Percentiles rank a stretch among this genome's conserved stretches.
These are phyloP conservation scores for Nebria salina DNA, from an alignment of 2,888 invertebrate species.

Conservation along the genomic window DNA sequence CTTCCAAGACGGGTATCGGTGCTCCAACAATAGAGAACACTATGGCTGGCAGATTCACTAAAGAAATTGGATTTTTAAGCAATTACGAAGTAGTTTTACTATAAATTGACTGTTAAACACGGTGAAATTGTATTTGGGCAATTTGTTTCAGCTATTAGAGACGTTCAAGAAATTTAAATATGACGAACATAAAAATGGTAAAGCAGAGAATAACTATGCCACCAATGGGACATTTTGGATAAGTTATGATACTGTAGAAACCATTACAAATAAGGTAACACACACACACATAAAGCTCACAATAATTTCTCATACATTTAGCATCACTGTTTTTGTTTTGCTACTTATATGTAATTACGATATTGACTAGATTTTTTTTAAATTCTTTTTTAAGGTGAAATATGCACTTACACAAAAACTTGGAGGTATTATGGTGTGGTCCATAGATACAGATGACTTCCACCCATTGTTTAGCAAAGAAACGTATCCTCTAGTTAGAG, in stretches of 20 bases:
- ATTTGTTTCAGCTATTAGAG: slow-evolving; percentile 8
- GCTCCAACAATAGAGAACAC: slow-evolving; percentile 51
- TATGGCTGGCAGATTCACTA: slow-evolving; percentile 52
- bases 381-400: slow-evolving; percentile 52
- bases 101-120: not conserved
- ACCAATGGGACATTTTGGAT: slow-evolving; percentile 54
- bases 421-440: slow-evolving; percentile 67
- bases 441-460: slow-evolving; percentile 67
- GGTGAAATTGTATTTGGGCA: not conserved
- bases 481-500: slow-evolving; percentile 59
- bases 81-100: slow-evolving; percentile 37
- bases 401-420: slow-evolving; percentile 59
- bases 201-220: slow-evolving; percentile 51
- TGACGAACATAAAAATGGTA: not conserved
- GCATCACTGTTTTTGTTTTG: slow-evolving; percentile 11
- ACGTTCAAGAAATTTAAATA: slow-evolving; percentile 10
- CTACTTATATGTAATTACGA: not conserved
- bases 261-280: slow-evolving; percentile 51
- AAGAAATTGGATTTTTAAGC: slow-evolving; percentile 50
- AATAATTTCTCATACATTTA: not conserved
- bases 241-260: slow-evolving; percentile 53
- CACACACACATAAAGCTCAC: slow-evolving; percentile 32
- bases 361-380: no score
- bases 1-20: slow-evolving; percentile 57
- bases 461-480: slow-evolving; percentile 56